Conservation (phyloP, 2,888 invertebrate genomes). For the Trisateles emortualis region DNA sequence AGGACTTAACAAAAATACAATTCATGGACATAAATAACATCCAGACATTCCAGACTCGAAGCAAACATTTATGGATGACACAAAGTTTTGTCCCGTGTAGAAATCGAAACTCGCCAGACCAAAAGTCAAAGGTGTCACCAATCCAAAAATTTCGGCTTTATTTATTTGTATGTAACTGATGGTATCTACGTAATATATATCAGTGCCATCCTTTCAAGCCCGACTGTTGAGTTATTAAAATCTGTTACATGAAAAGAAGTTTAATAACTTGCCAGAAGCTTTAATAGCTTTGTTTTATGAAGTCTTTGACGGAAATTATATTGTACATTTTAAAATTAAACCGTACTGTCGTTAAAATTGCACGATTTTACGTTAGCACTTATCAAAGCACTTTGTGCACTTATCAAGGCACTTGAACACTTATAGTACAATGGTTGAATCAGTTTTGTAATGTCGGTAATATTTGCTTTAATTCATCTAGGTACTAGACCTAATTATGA, state of each 20-base stretch:
- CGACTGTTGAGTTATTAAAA: neutral
- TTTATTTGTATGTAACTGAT: too few species aligned
- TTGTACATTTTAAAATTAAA: conserved; percentile 24
- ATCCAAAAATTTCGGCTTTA: too few species aligned
- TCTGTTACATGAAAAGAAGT: conserved; percentile 11
- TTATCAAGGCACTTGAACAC: neutral
- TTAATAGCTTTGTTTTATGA: conserved; percentile 33
- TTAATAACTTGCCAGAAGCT: conserved; percentile 33
- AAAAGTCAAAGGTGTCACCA: too few species aligned
- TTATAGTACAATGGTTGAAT: conserved; percentile 3
- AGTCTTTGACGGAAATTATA: conserved; percentile 15
- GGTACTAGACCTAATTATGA: too few species aligned
- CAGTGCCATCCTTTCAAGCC: too few species aligned
- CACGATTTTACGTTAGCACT: conserved; percentile 15
- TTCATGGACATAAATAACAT: too few species aligned
- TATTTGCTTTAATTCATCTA: neutral
- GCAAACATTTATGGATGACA: too few species aligned
- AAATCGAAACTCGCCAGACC: too few species aligned
- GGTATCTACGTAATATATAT: too few species aligned
- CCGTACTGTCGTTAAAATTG: conserved; percentile 12
- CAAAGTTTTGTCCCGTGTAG: too few species aligned
- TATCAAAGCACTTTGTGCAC: conserved; percentile 1
- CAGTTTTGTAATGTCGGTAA: neutral
- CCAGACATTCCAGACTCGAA: too few species aligned
- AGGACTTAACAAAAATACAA: too few species aligned